Percentiles rank a stretch among this genome's conserved stretches.
These are phyloP conservation scores for Unio delphinus DNA, from an alignment of 2,888 invertebrate genomes.

Conservation along the genomic window DNA sequence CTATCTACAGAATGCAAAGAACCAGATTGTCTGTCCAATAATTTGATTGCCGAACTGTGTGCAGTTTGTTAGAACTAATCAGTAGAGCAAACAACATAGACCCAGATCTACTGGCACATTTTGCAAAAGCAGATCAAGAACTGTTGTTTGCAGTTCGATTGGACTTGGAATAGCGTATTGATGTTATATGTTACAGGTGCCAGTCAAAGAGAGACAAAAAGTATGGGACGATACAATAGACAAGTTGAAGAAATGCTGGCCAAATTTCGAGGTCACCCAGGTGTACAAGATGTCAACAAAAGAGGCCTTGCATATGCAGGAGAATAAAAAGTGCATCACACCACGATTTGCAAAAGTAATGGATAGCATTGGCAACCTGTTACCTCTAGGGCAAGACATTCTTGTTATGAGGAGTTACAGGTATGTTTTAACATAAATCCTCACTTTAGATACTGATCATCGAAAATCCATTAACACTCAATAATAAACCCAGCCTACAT, in stretches of 20 bases:
- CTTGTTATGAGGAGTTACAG: slow-evolving; percentile 20
- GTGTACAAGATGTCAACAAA: slow-evolving; percentile 45
- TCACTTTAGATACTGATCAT: too few species aligned
- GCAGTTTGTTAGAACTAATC: too few species aligned
- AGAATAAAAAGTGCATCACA: slow-evolving; percentile 29
- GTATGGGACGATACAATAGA: slow-evolving; percentile 38
- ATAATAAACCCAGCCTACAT: too few species aligned
- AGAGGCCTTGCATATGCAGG: slow-evolving; percentile 36
- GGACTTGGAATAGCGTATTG: neutral
- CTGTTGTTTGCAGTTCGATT: too few species aligned
- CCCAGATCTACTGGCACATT: too few species aligned
- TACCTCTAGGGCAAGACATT: slow-evolving; percentile 46
- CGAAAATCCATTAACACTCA: too few species aligned
- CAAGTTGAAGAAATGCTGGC: slow-evolving; percentile 47
- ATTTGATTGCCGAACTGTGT: too few species aligned
- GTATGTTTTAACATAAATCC: slow-evolving; percentile 5
- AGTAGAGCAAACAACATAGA: too few species aligned
- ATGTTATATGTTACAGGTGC: slow-evolving; percentile 27
- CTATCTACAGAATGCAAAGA: too few species aligned
- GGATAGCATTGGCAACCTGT: slow-evolving; percentile 42
- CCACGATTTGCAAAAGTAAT: slow-evolving; percentile 46
- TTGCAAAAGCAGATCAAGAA: too few species aligned
- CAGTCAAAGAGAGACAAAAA: slow-evolving; percentile 33
- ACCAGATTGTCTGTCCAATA: too few species aligned
- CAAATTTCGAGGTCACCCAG: slow-evolving; percentile 34